Evolutionary conservation across 2,113 vertebrate species (phyloP).

Genomic region (Limanda limanda): DNA sequence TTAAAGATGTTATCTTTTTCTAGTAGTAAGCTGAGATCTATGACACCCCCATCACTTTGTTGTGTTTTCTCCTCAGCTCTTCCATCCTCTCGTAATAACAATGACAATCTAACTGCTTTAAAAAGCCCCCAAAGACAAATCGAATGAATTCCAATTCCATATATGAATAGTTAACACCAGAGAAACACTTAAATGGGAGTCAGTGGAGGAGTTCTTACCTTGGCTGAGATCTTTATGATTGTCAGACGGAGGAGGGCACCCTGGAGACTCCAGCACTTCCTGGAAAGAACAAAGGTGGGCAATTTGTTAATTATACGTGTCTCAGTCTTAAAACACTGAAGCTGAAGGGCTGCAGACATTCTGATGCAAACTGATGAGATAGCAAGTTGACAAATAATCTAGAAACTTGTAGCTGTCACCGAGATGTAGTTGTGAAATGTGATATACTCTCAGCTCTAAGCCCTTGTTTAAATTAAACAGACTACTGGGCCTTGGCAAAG

Average conservation of each 20-base stretch:
- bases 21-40: background rate
- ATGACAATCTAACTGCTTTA: background rate
- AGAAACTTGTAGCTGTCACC: background rate
- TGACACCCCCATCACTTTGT: background rate
- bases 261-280: slow-evolving; percentile 47
- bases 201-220: slow-evolving; percentile 29
- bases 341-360: background rate
- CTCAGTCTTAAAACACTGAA: background rate
- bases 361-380: background rate
- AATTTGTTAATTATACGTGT: background rate
- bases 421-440: no score
- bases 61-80: background rate
- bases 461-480: no score
- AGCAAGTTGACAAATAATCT: no score
- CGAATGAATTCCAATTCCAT: background rate
- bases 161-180: background rate
- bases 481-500: no score
- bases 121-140: background rate
- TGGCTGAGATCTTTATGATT: slow-evolving; percentile 40
- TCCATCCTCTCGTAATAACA: background rate
- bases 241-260: slow-evolving; percentile 18
- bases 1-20: background rate
- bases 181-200: slow-evolving; percentile 14
- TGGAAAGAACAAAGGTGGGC: slow-evolving; percentile 36
- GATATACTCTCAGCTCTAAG: no score